phyloP scores from a whole-genome alignment of 2,113 vertebrate species.

The human (Homo sapiens) region DNA sequence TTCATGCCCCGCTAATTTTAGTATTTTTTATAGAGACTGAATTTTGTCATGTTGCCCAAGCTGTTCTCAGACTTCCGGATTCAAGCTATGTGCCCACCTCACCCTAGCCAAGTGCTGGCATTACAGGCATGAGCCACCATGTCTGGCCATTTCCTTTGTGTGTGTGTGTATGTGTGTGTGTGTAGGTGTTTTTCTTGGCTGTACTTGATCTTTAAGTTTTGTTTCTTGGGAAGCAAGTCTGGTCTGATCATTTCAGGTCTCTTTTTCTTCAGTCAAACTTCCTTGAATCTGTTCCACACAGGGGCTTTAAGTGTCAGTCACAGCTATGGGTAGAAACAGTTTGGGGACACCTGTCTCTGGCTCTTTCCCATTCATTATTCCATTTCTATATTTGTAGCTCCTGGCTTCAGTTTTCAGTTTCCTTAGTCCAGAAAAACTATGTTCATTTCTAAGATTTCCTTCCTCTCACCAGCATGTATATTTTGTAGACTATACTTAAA shows the following conservation, averaged over 20 bases:
- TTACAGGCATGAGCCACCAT: no score
- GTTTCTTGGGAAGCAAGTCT: not conserved
- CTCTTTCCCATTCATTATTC: not conserved
- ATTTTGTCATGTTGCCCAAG: no score
- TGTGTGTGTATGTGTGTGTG: no score
- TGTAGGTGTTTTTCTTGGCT: not conserved
- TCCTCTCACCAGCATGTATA: not conserved
- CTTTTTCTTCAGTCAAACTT: not conserved
- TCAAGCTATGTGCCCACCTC: no score
- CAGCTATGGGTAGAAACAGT: fast-evolving
- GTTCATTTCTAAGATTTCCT: not conserved
- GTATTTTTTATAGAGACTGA: no score
- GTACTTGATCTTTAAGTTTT: not conserved
- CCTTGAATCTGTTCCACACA: not conserved
- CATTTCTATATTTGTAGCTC: not conserved
- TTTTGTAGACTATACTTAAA: not conserved
- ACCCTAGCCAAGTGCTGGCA: no score
- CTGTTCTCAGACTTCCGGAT: no score
- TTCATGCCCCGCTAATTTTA: no score
- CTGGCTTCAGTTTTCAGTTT: not conserved
- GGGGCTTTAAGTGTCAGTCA: not conserved
- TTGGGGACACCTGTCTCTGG: not conserved
- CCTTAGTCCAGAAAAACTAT: not conserved
- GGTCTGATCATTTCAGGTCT: not conserved
- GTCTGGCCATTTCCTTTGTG: no score